Conservation (phyloP, 1,140 invertebrate genomes). For the Meloidogyne floridensis region DNA sequence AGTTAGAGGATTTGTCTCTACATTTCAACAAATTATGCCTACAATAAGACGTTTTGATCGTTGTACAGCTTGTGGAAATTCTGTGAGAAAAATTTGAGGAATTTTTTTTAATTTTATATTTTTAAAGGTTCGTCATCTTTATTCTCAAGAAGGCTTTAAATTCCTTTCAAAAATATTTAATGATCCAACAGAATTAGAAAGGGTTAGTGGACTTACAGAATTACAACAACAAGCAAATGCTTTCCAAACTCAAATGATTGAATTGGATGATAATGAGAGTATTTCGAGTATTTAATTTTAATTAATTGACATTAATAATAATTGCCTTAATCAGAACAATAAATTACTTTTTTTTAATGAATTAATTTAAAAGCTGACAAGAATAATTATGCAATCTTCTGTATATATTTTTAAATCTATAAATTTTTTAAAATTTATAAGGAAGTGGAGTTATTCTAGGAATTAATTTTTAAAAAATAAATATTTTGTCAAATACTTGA, state of each 20-base stretch:
- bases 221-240: slow-evolving; percentile 42
- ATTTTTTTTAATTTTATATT: background rate
- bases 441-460: too few species aligned
- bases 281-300: slow-evolving; percentile 14
- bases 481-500: too few species aligned
- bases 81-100: slow-evolving; percentile 21
- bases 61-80: slow-evolving; percentile 46
- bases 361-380: too few species aligned
- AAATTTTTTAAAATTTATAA: too few species aligned
- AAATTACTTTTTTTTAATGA: background rate
- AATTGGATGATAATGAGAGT: slow-evolving; percentile 43
- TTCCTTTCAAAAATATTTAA: slow-evolving; percentile 48
- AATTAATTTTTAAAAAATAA: too few species aligned
- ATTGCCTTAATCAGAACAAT: background rate
- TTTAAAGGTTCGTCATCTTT: slow-evolving; percentile 24
- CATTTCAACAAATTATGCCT: slow-evolving; percentile 53
- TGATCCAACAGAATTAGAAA: slow-evolving; percentile 46
- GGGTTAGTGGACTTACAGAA: slow-evolving; percentile 46
- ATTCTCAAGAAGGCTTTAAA: slow-evolving; percentile 28
- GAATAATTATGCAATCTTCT: too few species aligned
- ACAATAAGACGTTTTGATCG: slow-evolving; percentile 41
- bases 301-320: background rate
- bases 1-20: slow-evolving; percentile 49
- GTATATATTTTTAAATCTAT: too few species aligned
- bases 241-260: slow-evolving; percentile 43